Evolutionary conservation across 2,113 vertebrate genomes (phyloP).

Genomic region (Brachirus orientalis): DNA sequence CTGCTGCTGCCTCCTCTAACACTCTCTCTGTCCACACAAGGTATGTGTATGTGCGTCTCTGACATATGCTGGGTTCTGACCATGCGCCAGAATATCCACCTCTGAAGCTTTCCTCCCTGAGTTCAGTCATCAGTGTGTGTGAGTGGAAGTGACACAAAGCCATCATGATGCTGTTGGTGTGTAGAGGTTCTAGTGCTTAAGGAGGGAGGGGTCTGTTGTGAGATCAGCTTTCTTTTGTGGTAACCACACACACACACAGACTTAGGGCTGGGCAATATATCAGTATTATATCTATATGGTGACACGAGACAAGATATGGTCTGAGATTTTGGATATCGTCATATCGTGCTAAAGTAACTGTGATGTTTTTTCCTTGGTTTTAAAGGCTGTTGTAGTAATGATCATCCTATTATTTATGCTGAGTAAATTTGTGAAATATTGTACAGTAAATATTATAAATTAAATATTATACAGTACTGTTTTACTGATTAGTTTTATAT

Average conservation of each 20-base stretch:
- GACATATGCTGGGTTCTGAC: constrained; percentile 15
- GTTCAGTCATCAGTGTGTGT: constrained; percentile 14
- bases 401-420: no score
- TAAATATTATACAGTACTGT: no score
- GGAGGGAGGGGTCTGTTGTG: constrained; percentile 51
- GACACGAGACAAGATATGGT: no score
- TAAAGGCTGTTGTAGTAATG: no score
- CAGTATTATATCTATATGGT: no score
- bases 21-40: constrained; percentile 26
- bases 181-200: constrained; percentile 13
- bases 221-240: constrained; percentile 38
- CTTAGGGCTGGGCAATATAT: no score
- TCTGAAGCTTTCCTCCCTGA: constrained; percentile 33
- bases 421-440: no score
- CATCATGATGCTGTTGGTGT: constrained; percentile 36
- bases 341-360: no score
- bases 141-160: constrained; percentile 19
- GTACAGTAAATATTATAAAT: no score
- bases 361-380: no score
- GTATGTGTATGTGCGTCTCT: background rate
- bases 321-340: no score
- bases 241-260: background rate
- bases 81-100: constrained; percentile 61
- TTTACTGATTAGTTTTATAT: no score
- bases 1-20: constrained; percentile 65